Evolutionary conservation across 2,797 vertebrate species (phyloP).

Genomic region (Nothura maculosa): DNA sequence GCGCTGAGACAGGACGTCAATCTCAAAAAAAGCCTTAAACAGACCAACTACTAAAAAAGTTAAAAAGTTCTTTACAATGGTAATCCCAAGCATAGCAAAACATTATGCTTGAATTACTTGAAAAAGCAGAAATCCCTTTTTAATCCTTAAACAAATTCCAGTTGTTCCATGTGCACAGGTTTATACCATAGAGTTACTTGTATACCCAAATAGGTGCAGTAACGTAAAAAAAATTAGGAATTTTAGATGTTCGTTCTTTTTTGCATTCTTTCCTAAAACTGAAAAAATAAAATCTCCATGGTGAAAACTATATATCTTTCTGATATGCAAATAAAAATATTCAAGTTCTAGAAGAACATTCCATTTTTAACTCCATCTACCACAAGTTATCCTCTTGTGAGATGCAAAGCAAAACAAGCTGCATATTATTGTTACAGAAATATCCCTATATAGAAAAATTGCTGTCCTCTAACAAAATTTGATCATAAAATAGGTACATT

Average conservation of each 20-base stretch:
- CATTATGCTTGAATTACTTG: background rate
- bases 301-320: background rate
- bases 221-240: background rate
- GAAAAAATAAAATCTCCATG: background rate
- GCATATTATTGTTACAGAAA: background rate
- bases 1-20: background rate
- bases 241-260: background rate
- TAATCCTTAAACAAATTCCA: background rate
- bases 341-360: background rate
- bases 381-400: background rate
- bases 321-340: background rate
- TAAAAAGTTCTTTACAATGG: background rate
- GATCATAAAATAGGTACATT: background rate
- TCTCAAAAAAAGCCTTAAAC: background rate
- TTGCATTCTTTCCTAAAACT: background rate
- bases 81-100: background rate
- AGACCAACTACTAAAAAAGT: background rate
- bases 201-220: background rate
- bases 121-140: background rate
- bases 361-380: background rate
- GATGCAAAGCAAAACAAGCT: background rate
- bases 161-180: background rate
- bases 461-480: background rate
- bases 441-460: background rate
- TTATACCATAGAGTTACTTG: background rate